Percentiles rank a stretch among this genome's conserved stretches.
These are phyloP conservation scores for Rhynchopsitta pachyrhyncha DNA, from an alignment of 2,113 vertebrate species.

Conservation along the genomic window DNA sequence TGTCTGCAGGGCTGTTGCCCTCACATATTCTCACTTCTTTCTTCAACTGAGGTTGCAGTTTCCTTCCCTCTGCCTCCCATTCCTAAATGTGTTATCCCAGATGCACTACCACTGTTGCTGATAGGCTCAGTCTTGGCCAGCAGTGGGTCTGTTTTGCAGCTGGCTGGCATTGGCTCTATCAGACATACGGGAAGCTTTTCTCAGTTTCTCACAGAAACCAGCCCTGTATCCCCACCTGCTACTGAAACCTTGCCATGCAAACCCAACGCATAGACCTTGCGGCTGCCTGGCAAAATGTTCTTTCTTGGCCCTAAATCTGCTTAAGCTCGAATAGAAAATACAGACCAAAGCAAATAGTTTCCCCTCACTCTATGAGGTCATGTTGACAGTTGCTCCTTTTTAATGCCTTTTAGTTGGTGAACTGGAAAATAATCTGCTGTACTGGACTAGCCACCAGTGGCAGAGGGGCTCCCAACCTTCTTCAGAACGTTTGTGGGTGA, in stretches of 20 bases:
- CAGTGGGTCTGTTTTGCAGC: neutral
- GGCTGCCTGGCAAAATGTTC: neutral
- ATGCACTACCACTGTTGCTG: accelerated
- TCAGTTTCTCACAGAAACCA: neutral
- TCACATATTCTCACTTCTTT: neutral
- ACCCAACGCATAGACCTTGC: neutral
- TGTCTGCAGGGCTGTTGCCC: neutral
- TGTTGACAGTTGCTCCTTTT: neutral
- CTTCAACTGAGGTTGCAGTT: neutral
- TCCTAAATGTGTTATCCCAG: neutral
- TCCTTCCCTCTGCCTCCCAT: neutral
- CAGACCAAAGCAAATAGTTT: neutral
- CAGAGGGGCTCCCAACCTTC: neutral
- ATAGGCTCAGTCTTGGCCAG: neutral
- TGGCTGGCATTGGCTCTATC: accelerated
- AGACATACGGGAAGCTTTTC: neutral
- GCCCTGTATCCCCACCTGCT: neutral
- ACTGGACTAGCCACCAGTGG: neutral
- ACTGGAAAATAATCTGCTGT: neutral
- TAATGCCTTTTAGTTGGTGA: neutral
- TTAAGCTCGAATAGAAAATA: neutral
- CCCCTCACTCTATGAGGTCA: neutral
- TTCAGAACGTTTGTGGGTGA: neutral
- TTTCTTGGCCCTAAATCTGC: neutral
- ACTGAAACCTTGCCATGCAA: neutral